These are phyloP conservation scores for Ethmia dodecea DNA, from an alignment of 2,888 invertebrate species.

Conservation along the genomic window DNA sequence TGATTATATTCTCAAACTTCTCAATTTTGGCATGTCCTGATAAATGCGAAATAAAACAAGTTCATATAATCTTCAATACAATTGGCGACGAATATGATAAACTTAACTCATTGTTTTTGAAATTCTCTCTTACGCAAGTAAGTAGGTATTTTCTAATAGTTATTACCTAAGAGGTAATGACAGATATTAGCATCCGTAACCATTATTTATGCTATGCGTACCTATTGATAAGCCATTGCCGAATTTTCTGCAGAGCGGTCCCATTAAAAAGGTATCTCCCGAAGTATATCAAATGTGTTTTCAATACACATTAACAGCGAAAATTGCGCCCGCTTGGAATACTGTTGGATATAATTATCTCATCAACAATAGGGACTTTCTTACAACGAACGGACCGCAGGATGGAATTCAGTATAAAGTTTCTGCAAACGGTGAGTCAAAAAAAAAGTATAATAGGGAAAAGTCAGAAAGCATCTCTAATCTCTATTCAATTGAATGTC, in stretches of 20 bases:
- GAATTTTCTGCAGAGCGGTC: constrained; percentile 42
- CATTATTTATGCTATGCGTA: too few relatives aligned
- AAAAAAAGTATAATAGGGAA: background rate
- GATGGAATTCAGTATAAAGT: constrained; percentile 46
- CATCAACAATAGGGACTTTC: constrained; percentile 60
- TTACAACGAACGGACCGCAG: constrained; percentile 42
- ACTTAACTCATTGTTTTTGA: constrained; percentile 49
- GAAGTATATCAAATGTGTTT: constrained; percentile 58
- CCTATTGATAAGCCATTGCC: too few relatives aligned
- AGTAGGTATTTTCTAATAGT: constrained; percentile 17
- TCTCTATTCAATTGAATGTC: too few relatives aligned
- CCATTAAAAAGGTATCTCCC: constrained; percentile 34
- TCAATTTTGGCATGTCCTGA: constrained; percentile 61
- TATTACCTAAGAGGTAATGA: background rate
- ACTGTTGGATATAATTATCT: constrained; percentile 45
- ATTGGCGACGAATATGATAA: constrained; percentile 53
- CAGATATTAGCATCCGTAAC: too few relatives aligned
- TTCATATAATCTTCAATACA: constrained; percentile 59
- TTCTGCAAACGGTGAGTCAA: constrained; percentile 34
- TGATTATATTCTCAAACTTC: constrained; percentile 65
- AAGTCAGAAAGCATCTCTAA: too few relatives aligned
- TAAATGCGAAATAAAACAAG: constrained; percentile 48
- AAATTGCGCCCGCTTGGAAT: constrained; percentile 61
- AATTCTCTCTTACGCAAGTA: constrained; percentile 57
- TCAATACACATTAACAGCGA: constrained; percentile 58